Evolutionary conservation across 2,888 invertebrate species (phyloP).

Genomic region (Microplitis deprimator): DNA sequence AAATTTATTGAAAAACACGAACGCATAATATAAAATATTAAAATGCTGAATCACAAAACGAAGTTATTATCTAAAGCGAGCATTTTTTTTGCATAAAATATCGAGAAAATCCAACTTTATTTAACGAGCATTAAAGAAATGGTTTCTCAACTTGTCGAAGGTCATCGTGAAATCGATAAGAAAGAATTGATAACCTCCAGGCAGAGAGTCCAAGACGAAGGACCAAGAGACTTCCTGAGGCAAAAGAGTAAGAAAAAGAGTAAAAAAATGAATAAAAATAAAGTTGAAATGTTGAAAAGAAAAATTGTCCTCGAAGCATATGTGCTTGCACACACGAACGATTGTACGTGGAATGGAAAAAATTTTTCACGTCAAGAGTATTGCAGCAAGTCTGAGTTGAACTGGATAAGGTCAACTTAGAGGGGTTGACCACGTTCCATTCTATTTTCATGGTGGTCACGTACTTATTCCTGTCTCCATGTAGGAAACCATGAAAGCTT

Average conservation of each 20-base stretch:
- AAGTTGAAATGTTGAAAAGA: neutral
- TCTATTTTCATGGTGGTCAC: constrained; percentile 51
- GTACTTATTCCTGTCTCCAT: constrained; percentile 46
- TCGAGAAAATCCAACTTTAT: neutral
- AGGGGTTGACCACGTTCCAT: constrained; percentile 42
- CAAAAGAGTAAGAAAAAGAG: constrained; percentile 38
- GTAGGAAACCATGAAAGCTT: constrained; percentile 35
- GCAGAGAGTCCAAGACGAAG: neutral
- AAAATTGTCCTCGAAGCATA: constrained; percentile 13
- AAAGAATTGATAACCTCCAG: neutral
- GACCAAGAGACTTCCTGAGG: neutral
- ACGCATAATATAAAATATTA: neutral
- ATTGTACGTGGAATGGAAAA: constrained; percentile 30
- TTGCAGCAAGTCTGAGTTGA: constrained; percentile 29
- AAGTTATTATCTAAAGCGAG: neutral
- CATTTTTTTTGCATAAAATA: neutral
- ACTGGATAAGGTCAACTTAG: constrained; percentile 41
- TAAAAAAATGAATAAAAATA: constrained; percentile 36
- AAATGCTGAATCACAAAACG: neutral
- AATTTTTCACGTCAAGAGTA: constrained; percentile 37
- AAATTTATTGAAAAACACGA: neutral
- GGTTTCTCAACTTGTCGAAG: neutral
- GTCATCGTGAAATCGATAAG: constrained; percentile 1
- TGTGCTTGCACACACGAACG: constrained; percentile 13
- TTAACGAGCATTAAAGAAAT: neutral